A percentile compares a stretch with the other conserved stretches of the same genome.
Conservation (phyloP, 2,888 invertebrate species). For the Ceramica pisi region DNA sequence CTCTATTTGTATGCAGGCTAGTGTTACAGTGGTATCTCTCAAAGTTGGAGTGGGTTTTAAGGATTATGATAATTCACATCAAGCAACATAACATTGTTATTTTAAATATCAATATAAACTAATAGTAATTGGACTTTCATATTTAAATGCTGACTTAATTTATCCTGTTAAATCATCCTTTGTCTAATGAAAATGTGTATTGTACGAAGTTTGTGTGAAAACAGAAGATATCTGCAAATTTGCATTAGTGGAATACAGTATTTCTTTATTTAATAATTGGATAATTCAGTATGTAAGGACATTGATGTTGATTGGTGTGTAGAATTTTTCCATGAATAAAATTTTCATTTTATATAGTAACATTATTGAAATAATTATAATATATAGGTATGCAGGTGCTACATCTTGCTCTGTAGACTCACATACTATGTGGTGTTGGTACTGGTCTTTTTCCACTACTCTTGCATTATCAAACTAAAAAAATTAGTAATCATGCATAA, state of each 20-base stretch:
- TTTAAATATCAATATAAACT: background rate
- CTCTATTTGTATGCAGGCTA: conserved; percentile 11
- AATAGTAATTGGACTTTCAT: background rate
- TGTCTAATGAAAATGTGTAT: background rate
- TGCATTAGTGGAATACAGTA: background rate
- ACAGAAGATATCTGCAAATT: background rate
- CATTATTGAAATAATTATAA: conserved; percentile 2
- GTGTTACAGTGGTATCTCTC: conserved; percentile 18
- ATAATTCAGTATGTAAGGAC: background rate
- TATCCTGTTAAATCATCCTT: conserved; percentile 1
- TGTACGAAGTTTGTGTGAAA: background rate
- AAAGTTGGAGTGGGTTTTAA: background rate
- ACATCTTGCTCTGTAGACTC: conserved; percentile 24
- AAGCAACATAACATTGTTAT: background rate
- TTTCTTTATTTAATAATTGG: background rate
- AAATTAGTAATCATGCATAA: conserved; percentile 9
- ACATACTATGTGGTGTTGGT: conserved; percentile 35
- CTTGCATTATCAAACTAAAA: conserved; percentile 27
- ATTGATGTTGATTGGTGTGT: conserved; percentile 13
- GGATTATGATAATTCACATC: conserved; percentile 1
- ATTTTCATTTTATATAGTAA: conserved; percentile 16
- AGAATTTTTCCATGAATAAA: background rate
- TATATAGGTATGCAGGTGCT: conserved; percentile 6
- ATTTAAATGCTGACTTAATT: background rate
- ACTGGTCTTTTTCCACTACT: conserved; percentile 56